A percentile compares a stretch with the other conserved stretches of the same genome.
Evolutionary conservation across 1,140 invertebrate genomes (phyloP).

Genomic region (Conus ventricosus): DNA sequence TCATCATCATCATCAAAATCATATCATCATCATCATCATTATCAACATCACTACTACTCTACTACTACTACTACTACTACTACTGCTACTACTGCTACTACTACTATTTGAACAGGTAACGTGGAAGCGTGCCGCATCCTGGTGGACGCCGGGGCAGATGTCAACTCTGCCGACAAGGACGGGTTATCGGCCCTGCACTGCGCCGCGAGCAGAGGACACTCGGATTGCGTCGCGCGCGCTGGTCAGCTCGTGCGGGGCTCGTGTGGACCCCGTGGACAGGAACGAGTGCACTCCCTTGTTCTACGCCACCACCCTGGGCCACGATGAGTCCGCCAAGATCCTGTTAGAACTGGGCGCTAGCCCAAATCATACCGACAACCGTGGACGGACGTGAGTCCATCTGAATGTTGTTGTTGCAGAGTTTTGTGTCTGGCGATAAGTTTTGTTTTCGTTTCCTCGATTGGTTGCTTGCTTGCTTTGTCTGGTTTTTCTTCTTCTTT

Average conservation of each 20-base stretch:
- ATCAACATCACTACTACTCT: too few relatives aligned
- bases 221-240: conserved; percentile 93
- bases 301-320: conserved; percentile 96
- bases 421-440: neutral
- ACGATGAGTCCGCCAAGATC: conserved; percentile 92
- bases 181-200: conserved; percentile 91
- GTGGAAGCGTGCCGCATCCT: conserved; percentile 91
- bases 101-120: conserved; percentile 78
- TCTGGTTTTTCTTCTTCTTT: too few relatives aligned
- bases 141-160: conserved; percentile 87
- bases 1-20: too few relatives aligned
- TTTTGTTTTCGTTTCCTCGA: neutral
- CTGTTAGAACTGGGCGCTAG: conserved; percentile 91
- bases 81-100: too few relatives aligned
- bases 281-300: conserved; percentile 93
- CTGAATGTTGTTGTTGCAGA: neutral
- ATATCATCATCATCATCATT: too few relatives aligned
- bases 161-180: conserved; percentile 86
- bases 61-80: too few relatives aligned
- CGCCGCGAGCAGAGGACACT: conserved; percentile 95
- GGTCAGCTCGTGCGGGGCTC: conserved; percentile 76
- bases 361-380: conserved; percentile 92
- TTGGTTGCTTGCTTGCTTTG: neutral
- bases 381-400: conserved; percentile 86
- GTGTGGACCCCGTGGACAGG: conserved; percentile 87